Conservation (phyloP, 2,797 vertebrate species). For the Graptemys geographica region DNA sequence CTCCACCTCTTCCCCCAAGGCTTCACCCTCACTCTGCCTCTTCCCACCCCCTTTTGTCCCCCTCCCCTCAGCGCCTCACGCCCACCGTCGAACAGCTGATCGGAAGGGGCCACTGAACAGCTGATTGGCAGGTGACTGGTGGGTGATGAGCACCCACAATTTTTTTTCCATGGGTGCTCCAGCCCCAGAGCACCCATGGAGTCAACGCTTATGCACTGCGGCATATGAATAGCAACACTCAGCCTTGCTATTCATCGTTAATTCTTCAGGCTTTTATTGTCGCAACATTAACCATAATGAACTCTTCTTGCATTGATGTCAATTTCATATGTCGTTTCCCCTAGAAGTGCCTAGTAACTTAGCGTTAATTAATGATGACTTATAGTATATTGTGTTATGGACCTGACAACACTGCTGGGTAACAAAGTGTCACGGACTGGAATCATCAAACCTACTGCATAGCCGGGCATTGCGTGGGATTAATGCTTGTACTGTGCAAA, state of each 20-base stretch:
- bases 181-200: no score
- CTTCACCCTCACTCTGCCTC: no score
- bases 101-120: no score
- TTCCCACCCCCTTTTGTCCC: no score
- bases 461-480: background rate
- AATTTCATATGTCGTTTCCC: constrained; percentile 72
- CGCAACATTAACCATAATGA: constrained; percentile 75
- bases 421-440: constrained; percentile 67
- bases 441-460: constrained; percentile 46
- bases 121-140: no score
- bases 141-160: no score
- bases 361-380: constrained; percentile 82
- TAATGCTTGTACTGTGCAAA: constrained; percentile 48
- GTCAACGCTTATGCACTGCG: background rate
- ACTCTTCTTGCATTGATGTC: constrained; percentile 76
- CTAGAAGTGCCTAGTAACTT: constrained; percentile 76
- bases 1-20: no score
- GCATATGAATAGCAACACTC: constrained; percentile 70
- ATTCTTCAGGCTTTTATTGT: constrained; percentile 76
- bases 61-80: no score
- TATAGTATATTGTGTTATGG: constrained; percentile 79
- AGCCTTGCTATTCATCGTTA: constrained; percentile 75
- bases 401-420: constrained; percentile 76
- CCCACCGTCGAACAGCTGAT: no score
- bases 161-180: no score